Conservation (phyloP, 37 sponge, comb jelly and placozoan genomes). For the Corticium candelabrum region DNA sequence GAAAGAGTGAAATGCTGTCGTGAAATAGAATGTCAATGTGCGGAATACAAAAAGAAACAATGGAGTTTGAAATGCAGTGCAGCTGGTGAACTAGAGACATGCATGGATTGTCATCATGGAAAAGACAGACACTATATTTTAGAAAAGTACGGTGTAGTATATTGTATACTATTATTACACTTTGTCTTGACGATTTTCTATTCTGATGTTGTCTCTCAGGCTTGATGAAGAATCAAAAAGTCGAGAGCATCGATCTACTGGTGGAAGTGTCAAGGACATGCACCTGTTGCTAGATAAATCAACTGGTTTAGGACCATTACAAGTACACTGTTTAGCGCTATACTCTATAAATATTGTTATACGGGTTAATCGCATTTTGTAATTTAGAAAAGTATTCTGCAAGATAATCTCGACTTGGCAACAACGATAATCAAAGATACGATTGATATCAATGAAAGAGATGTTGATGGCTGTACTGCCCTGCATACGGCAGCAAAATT, state of each 20-base stretch:
- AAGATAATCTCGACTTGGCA: not conserved
- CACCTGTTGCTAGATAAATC: too few species aligned
- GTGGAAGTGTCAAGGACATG: too few species aligned
- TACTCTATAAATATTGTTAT: too few species aligned
- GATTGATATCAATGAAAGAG: not conserved
- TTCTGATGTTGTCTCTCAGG: too few species aligned
- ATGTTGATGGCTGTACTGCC: not conserved
- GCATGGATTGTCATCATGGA: not conserved
- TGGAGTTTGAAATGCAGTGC: not conserved
- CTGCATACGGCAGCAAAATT: not conserved
- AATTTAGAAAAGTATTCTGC: not conserved
- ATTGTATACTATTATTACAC: conserved; percentile 83
- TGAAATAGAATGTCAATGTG: not conserved
- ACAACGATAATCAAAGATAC: not conserved
- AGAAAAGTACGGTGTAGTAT: conserved; percentile 23
- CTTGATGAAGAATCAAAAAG: too few species aligned
- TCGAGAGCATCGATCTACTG: too few species aligned
- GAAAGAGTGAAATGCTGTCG: not conserved
- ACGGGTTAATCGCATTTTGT: not conserved
- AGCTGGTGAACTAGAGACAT: not conserved
- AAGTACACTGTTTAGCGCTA: too few species aligned
- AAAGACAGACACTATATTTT: not conserved
- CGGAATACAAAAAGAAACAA: not conserved
- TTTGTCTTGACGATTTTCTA: conserved; percentile 96
- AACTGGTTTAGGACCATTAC: too few species aligned